A percentile compares a stretch with the other conserved stretches of the same genome.
Conservation (phyloP, 2,888 invertebrate genomes). For the Papilio gigon region DNA sequence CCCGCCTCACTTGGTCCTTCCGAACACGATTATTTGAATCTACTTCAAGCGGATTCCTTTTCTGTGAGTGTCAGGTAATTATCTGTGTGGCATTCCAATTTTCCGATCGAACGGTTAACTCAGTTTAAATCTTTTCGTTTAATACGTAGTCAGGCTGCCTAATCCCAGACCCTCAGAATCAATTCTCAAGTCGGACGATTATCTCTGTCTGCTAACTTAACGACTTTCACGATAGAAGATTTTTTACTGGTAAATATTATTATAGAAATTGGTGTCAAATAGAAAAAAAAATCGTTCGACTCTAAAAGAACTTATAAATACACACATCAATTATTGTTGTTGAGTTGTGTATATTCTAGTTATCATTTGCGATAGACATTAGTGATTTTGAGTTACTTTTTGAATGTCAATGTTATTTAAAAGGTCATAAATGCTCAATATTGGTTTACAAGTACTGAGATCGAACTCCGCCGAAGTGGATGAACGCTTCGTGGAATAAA, state of each 20-base stretch:
- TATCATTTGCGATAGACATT: background rate
- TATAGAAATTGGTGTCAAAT: no score
- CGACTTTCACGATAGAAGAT: slow-evolving; percentile 46
- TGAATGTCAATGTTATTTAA: background rate
- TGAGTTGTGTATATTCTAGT: no score
- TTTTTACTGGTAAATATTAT: background rate
- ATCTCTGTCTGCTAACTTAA: slow-evolving; percentile 49
- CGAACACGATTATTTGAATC: slow-evolving; percentile 79
- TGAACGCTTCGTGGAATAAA: slow-evolving; percentile 75
- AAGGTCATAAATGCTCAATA: slow-evolving; percentile 22
- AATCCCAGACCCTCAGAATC: slow-evolving; percentile 75
- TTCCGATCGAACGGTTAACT: slow-evolving; percentile 82
- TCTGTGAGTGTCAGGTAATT: slow-evolving; percentile 83
- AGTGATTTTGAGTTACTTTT: background rate
- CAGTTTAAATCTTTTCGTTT: slow-evolving; percentile 82
- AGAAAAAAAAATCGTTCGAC: background rate
- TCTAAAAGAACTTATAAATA: no score
- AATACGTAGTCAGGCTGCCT: slow-evolving; percentile 75
- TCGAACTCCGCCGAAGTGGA: slow-evolving; percentile 63
- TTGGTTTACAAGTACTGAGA: slow-evolving; percentile 44
- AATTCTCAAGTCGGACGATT: slow-evolving; percentile 57
- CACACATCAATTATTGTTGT: no score
- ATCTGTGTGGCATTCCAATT: slow-evolving; percentile 83
- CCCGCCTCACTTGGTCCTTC: slow-evolving; percentile 70
- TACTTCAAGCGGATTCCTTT: slow-evolving; percentile 79